These are phyloP conservation scores for Aleiodes sp. DNA, from an alignment of 1,140 invertebrate genomes.

Conservation along the genomic window DNA sequence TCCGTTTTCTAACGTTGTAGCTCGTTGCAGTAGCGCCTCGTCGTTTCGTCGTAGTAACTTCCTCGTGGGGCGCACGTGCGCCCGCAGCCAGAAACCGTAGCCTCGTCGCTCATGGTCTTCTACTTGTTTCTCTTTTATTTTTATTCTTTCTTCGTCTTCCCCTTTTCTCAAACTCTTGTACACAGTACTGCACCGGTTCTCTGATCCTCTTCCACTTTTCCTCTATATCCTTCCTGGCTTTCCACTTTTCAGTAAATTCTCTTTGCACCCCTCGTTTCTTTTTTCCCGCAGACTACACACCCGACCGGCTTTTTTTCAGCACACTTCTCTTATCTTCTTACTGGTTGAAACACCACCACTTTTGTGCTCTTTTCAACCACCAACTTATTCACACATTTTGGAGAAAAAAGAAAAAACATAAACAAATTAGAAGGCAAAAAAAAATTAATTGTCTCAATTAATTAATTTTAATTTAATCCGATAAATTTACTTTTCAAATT, in stretches of 20 bases:
- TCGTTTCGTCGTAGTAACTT: constrained; percentile 37
- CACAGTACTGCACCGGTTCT: not conserved
- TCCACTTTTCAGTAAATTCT: not conserved
- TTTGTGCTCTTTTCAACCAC: too few species aligned
- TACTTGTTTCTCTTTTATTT: not conserved
- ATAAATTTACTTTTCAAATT: too few species aligned
- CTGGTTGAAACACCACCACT: too few species aligned
- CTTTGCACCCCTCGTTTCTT: not conserved
- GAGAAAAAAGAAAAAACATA: too few species aligned
- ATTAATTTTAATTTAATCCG: too few species aligned
- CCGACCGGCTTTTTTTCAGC: too few species aligned
- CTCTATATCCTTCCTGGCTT: not conserved
- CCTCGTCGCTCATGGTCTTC: constrained; percentile 36
- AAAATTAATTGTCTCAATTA: too few species aligned
- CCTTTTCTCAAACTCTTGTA: too few species aligned
- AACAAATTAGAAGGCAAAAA: too few species aligned
- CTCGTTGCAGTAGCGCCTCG: constrained; percentile 32
- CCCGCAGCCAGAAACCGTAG: constrained; percentile 31
- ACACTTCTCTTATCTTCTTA: too few species aligned
- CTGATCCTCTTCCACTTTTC: not conserved
- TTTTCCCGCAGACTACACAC: too few species aligned
- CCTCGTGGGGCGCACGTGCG: constrained; percentile 42
- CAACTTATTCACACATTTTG: not conserved
- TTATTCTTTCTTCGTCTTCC: not conserved
- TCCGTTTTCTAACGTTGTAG: constrained; percentile 31